A percentile compares a stretch with the other conserved stretches of the same genome.
Conservation (phyloP, 2,113 vertebrate genomes). For the Paratilapia polleni region DNA sequence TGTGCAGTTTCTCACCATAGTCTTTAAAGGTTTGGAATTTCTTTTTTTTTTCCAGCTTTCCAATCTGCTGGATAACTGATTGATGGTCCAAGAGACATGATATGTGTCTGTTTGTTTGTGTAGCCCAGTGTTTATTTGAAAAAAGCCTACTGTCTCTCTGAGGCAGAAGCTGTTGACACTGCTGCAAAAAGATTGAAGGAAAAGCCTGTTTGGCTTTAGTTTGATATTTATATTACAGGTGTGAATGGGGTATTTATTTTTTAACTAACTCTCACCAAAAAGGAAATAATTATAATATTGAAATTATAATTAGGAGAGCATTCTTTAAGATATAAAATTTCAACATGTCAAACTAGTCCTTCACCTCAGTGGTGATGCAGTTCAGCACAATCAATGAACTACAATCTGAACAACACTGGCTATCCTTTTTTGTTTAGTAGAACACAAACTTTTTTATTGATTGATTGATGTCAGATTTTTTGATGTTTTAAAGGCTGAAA, state of each 20-base stretch:
- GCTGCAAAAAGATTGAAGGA: not conserved
- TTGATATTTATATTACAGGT: too few relatives aligned
- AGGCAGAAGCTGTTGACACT: not conserved
- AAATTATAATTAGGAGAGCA: not conserved
- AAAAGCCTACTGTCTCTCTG: not conserved
- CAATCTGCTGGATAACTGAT: rapidly evolving
- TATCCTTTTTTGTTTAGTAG: too few relatives aligned
- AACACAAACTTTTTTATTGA: not conserved
- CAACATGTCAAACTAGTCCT: not conserved
- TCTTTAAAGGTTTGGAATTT: not conserved
- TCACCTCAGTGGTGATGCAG: not conserved
- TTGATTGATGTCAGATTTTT: not conserved
- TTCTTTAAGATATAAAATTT: not conserved
- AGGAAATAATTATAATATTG: not conserved
- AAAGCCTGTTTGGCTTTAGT: not conserved
- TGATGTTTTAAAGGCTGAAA: not conserved
- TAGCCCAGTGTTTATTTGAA: not conserved
- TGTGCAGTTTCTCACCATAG: not conserved
- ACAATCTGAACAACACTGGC: rapidly evolving
- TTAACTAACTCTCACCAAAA: not conserved
- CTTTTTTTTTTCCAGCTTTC: not conserved
- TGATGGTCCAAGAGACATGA: not conserved
- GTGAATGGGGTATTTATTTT: rapidly evolving
- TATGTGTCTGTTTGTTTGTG: not conserved
- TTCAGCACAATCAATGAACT: not conserved